Percentiles rank a stretch among this genome's conserved stretches.
phyloP scores from a whole-genome alignment of 2,797 vertebrate species.

The Amazona finschi region DNA sequence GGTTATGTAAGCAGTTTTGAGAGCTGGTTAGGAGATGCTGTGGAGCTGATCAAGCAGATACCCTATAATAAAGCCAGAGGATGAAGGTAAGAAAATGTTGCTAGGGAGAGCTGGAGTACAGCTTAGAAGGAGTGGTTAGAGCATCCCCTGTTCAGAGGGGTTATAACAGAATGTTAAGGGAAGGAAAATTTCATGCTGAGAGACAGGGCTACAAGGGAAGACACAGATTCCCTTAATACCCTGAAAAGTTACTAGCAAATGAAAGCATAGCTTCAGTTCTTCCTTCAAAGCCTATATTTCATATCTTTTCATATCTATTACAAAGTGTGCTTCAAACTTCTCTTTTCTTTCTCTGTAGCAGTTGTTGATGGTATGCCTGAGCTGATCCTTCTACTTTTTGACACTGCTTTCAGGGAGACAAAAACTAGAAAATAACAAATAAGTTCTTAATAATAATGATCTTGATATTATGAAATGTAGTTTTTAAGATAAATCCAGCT shows the following conservation, averaged over 20 bases:
- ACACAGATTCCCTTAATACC: rapidly evolving
- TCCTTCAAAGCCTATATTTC: background rate
- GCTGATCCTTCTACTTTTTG: background rate
- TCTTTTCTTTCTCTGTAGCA: background rate
- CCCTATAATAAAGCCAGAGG: background rate
- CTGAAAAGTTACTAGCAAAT: background rate
- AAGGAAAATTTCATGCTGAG: background rate
- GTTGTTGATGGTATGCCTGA: background rate
- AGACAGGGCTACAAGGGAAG: background rate
- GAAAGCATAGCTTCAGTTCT: background rate
- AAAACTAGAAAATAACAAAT: background rate
- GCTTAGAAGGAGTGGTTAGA: background rate
- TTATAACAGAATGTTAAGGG: rapidly evolving
- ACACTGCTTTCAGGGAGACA: background rate
- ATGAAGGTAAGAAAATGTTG: background rate
- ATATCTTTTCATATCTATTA: background rate
- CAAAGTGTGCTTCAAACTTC: background rate
- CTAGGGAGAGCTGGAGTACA: background rate
- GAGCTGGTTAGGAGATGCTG: rapidly evolving
- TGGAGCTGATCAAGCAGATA: background rate
- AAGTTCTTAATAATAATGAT: background rate
- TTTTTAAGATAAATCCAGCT: background rate
- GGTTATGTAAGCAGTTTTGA: background rate
- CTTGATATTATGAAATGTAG: background rate
- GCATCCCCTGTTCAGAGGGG: background rate